phyloP scores from a whole-genome alignment of 2,888 invertebrate genomes.

The Neocrepidodera transversa region DNA sequence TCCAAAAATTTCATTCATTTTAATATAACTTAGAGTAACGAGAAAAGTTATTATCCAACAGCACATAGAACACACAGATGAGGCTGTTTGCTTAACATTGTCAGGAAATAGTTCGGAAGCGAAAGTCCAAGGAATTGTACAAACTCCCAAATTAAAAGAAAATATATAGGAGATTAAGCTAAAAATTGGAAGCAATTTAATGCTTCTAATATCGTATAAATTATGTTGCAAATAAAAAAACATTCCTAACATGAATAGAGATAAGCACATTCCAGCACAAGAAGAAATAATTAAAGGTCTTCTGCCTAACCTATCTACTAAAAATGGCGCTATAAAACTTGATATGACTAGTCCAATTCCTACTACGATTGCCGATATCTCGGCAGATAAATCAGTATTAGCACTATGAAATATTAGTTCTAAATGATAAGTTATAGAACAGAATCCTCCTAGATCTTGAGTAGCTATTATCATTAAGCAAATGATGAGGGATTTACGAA shows the following conservation, averaged over 20 bases:
- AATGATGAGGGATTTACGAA: conserved; percentile 76
- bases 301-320: conserved; percentile 79
- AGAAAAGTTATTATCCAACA: conserved; percentile 78
- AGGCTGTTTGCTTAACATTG: conserved; percentile 75
- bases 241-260: conserved; percentile 65
- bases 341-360: conserved; percentile 75
- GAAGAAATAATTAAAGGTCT: conserved; percentile 74
- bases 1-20: conserved; percentile 66
- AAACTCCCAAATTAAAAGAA: conserved; percentile 76
- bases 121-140: conserved; percentile 81
- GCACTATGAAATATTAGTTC: conserved; percentile 73
- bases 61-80: conserved; percentile 75
- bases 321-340: conserved; percentile 72
- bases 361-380: conserved; percentile 76
- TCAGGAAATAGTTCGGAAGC: conserved; percentile 82
- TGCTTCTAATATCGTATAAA: conserved; percentile 40
- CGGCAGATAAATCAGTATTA: conserved; percentile 67
- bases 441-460: conserved; percentile 83
- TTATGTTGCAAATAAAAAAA: conserved; percentile 59
- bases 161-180: conserved; percentile 74
- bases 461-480: conserved; percentile 64
- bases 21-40: conserved; percentile 74
- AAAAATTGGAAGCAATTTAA: conserved; percentile 74
- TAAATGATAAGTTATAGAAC: conserved; percentile 79
- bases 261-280: conserved; percentile 69